Base-by-base conservation (phyloP, 2,888 invertebrate species). In the Nemurella pictetii region DNA sequence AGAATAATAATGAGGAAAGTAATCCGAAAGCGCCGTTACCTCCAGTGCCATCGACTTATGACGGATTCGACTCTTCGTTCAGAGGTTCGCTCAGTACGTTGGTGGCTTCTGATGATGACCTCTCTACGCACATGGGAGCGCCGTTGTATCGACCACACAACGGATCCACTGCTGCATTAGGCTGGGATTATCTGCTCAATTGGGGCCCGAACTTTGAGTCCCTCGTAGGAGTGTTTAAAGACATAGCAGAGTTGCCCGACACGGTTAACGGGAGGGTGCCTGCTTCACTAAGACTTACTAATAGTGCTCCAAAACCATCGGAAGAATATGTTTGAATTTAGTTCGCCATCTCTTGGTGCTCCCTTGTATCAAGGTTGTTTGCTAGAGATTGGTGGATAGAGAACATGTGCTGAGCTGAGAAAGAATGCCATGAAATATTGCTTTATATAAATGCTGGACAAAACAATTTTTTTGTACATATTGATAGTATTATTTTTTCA, bases 171-270 rank as follows among this genome's bases (percentile, higher is more conserved):
- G 95, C 95, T 1, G 95, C 96, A 3, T 92, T 98, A 80, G 96
- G 97, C 84, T 98, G 98, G 97, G 98, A 98, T 89, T 97, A 98
- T 89, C 91, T 98, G 87, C 93, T 98, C 85, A 98, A 98, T 90
- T 98, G 98, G 98, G 98, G 98, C 9, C 97, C 98, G 27, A 98
- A 97, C 91, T 98, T 98, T 90, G 97, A 98, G 90, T 97, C 96
- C 90, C 93, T 98, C 89, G 97, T 97, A 87, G 98, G 98, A 30
- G 98, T 98, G 82, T 98, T 98, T 89, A 97, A 97, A 91, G 98
- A 98, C 91, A 98, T 98, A 88, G 98, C 98, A 80, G 97, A 98
- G 91, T 91, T 98, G 88, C 98, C 98, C 2, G 98, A 98, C 89
- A 93, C 94, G 81, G 94, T 94, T 28, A 94, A 94, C 87, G 94